Percentiles rank a stretch among this genome's conserved stretches.
Conservation (phyloP, 2,797 vertebrate genomes). For the Hozukius guyotensis region DNA sequence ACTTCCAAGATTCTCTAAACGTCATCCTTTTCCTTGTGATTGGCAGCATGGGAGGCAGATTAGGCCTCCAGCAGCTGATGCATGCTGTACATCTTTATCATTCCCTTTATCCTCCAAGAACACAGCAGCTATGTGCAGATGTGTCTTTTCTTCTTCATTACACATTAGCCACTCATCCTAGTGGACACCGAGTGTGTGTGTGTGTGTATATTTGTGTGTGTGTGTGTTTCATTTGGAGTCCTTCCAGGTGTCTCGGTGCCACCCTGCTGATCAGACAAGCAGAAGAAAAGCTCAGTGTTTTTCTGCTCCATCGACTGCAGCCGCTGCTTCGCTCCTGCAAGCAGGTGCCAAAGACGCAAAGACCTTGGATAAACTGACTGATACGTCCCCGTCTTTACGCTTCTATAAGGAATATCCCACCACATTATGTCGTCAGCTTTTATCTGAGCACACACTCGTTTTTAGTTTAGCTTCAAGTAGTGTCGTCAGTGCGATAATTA, state of each 20-base stretch:
- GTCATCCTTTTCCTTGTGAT: not conserved
- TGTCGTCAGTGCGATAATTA: not conserved
- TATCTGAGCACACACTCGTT: not conserved
- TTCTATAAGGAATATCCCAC: not conserved
- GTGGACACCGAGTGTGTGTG: slow-evolving; percentile 21
- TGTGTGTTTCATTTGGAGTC: slow-evolving; percentile 66
- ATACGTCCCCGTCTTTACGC: not conserved
- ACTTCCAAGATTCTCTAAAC: not conserved
- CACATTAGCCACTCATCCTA: slow-evolving; percentile 65
- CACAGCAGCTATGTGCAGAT: slow-evolving; percentile 64
- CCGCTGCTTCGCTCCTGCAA: slow-evolving; percentile 76
- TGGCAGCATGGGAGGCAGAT: not conserved
- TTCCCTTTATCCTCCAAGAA: slow-evolving; percentile 26
- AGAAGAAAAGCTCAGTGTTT: slow-evolving; percentile 86
- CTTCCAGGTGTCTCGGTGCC: slow-evolving; percentile 76
- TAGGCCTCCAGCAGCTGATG: slow-evolving; percentile 24
- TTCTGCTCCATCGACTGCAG: slow-evolving; percentile 83
- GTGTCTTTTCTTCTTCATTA: slow-evolving; percentile 78
- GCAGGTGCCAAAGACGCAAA: slow-evolving; percentile 83
- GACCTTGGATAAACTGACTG: not conserved
- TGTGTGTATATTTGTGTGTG: slow-evolving; percentile 1
- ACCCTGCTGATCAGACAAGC: slow-evolving; percentile 76
- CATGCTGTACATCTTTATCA: slow-evolving; percentile 8
- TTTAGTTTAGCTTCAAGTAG: not conserved
- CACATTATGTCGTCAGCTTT: not conserved